Conservation (phyloP, 1,140 invertebrate genomes). For the Caerostris darwini region DNA sequence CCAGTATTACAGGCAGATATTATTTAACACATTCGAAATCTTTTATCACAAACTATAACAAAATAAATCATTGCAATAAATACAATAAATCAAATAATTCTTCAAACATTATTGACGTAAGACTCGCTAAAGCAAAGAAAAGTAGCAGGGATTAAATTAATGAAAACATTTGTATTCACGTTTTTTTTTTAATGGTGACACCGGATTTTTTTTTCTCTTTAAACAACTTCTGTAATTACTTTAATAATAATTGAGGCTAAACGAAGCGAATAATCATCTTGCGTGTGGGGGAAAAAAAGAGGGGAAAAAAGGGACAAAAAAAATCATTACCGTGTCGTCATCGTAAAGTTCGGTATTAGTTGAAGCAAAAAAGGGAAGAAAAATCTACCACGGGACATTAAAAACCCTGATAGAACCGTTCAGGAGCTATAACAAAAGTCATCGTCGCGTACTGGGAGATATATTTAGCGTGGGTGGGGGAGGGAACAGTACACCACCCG, state of each 20-base stretch:
- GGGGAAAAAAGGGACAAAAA: background rate
- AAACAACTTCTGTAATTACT: background rate
- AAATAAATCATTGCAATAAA: no score
- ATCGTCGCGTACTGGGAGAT: conserved; percentile 5
- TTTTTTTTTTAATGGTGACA: background rate
- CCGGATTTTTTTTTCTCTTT: background rate
- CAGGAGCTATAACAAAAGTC: conserved; percentile 48
- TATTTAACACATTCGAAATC: no score
- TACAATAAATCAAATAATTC: no score
- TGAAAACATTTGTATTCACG: background rate
- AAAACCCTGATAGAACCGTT: conserved; percentile 43
- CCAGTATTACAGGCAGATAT: no score
- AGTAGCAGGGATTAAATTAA: background rate
- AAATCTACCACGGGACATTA: conserved; percentile 64
- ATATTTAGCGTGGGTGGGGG: background rate
- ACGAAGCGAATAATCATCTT: conserved; percentile 44
- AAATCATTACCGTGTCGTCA: conserved; percentile 21
- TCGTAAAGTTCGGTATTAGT: conserved; percentile 48
- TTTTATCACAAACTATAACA: no score
- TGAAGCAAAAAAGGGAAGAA: conserved; percentile 16
- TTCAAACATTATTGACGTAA: no score
- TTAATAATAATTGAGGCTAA: conserved; percentile 36
- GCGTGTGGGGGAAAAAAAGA: background rate
- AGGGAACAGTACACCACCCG: background rate
- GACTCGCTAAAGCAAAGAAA: background rate